These are phyloP conservation scores for Pollicipes pollicipes DNA, from an alignment of 1,140 invertebrate genomes.

Conservation along the genomic window DNA sequence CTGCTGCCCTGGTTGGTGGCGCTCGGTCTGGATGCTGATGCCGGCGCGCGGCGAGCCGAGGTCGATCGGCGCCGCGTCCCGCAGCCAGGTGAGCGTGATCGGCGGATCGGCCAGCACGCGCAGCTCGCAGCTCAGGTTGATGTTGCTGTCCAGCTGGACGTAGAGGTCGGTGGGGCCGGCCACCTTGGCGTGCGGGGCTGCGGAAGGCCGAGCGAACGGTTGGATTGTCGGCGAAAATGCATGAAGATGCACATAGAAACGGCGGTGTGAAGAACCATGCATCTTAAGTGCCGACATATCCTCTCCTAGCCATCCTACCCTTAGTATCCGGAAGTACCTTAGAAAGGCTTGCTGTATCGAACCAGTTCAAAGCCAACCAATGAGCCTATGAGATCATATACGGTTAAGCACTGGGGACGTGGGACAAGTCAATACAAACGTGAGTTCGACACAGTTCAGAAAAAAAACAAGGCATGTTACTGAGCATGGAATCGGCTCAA, in stretches of 20 bases:
- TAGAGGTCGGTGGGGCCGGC: background rate
- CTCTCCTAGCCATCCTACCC: no score
- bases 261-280: no score
- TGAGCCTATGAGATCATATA: no score
- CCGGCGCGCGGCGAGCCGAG: constrained; percentile 30
- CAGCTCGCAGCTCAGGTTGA: background rate
- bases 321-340: no score
- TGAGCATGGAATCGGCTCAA: no score
- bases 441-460: no score
- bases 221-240: background rate
- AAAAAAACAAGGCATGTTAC: no score
- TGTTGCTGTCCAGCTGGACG: background rate
- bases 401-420: no score
- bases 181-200: background rate
- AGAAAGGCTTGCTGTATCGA: no score
- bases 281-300: no score
- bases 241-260: background rate
- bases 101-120: background rate
- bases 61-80: background rate
- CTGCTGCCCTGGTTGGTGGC: constrained; percentile 43
- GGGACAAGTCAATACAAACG: no score
- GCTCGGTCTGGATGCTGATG: constrained; percentile 77
- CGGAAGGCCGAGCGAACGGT: background rate
- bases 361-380: no score
- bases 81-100: background rate